Percentiles rank a stretch among this genome's conserved stretches.
These are phyloP conservation scores for Tenthredo amoena DNA, from an alignment of 2,888 invertebrate genomes.

Conservation along the genomic window DNA sequence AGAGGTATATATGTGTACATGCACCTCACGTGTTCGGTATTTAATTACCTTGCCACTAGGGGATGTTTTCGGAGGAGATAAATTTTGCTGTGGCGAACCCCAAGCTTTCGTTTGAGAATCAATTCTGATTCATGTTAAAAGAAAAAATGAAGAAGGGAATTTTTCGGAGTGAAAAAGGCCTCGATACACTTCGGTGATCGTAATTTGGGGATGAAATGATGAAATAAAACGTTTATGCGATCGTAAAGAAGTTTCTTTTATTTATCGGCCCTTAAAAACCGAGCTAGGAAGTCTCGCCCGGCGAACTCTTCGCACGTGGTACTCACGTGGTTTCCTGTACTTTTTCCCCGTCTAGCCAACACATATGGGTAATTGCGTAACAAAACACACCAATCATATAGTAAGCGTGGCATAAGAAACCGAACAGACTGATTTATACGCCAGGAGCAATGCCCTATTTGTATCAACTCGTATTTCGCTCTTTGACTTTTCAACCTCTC, in stretches of 20 bases:
- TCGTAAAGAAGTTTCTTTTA: not conserved
- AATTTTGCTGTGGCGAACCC: constrained; percentile 9
- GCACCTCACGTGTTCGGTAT: constrained; percentile 71
- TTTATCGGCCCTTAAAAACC: constrained; percentile 19
- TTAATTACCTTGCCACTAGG: constrained; percentile 68
- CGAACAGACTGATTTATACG: constrained; percentile 74
- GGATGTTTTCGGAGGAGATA: constrained; percentile 26
- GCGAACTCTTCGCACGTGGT: constrained; percentile 65
- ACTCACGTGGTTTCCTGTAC: constrained; percentile 74
- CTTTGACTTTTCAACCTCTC: constrained; percentile 17
- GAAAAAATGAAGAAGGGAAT: not conserved
- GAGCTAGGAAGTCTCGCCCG: constrained; percentile 52
- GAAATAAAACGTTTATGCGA: not conserved
- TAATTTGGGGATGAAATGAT: not conserved
- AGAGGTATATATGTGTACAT: constrained; percentile 37
- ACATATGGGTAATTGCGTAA: constrained; percentile 74
- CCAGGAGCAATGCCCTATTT: constrained; percentile 69
- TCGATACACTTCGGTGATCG: not conserved
- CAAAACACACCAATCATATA: constrained; percentile 71
- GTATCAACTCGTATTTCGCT: constrained; percentile 57
- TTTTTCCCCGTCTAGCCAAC: constrained; percentile 74
- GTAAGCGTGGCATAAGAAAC: constrained; percentile 66
- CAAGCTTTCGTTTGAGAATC: not conserved
- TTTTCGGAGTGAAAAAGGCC: not conserved
- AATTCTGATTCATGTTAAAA: not conserved